Conservation (phyloP, 2,797 vertebrate species). For the Aselliscus stoliczkanus region DNA sequence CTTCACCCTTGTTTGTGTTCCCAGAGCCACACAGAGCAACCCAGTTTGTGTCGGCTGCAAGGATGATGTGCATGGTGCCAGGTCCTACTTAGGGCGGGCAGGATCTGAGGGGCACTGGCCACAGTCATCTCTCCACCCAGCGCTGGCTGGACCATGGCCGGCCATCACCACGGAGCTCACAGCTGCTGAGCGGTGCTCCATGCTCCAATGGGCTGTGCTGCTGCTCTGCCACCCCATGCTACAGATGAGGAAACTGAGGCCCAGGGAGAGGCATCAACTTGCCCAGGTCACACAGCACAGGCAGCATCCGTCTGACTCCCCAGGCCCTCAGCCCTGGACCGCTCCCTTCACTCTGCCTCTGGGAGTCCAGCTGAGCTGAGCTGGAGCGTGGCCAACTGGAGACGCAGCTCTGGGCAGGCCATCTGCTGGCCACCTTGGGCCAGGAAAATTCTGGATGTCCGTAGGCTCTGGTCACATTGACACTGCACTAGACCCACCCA, state of each 20-base stretch:
- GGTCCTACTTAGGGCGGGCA: background rate
- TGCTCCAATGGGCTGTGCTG: accelerated
- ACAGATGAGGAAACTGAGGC: background rate
- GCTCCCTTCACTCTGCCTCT: background rate
- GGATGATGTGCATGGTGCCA: accelerated
- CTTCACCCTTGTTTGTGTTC: accelerated
- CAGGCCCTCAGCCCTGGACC: background rate
- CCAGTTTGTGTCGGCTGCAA: accelerated
- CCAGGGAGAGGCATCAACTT: background rate
- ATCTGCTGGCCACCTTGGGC: background rate
- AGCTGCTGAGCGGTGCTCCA: accelerated
- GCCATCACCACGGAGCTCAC: background rate
- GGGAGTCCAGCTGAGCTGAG: background rate
- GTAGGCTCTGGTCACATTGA: background rate
- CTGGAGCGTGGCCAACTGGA: background rate
- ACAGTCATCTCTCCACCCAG: background rate
- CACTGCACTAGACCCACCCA: background rate
- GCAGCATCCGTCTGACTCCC: background rate
- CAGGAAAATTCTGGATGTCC: background rate
- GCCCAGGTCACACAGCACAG: accelerated
- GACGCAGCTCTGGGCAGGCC: background rate
- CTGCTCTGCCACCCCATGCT: background rate
- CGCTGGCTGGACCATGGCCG: background rate
- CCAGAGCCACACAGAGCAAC: background rate
- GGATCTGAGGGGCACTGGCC: background rate